Conservation (phyloP, 1,140 invertebrate species). For the Ceratina japonica region DNA sequence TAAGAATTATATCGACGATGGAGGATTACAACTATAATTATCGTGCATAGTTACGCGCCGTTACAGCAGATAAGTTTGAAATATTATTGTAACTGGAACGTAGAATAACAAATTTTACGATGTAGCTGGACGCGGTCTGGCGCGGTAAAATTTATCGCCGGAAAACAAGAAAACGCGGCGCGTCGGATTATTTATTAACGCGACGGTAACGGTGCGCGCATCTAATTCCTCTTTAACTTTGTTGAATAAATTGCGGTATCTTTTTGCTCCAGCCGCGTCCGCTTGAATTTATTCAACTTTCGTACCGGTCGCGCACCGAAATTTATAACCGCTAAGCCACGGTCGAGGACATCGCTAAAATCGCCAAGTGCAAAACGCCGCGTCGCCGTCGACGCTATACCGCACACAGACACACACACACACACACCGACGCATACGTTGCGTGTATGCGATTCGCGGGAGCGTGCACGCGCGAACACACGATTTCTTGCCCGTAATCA, state of each 20-base stretch:
- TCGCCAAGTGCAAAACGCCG: not conserved
- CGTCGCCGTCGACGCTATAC: not conserved
- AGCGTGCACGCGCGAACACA: conserved; percentile 34
- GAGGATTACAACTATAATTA: no score
- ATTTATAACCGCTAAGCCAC: conserved; percentile 14
- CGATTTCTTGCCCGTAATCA: conserved; percentile 57
- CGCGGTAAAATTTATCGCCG: not conserved
- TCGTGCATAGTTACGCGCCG: no score
- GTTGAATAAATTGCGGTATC: not conserved
- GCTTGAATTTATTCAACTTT: conserved; percentile 12
- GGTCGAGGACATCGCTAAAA: conserved; percentile 54
- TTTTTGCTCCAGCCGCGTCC: not conserved
- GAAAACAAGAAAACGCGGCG: not conserved
- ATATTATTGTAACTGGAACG: no score
- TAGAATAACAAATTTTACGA: no score
- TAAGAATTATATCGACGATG: no score
- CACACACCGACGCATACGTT: conserved; percentile 32
- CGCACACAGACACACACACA: no score
- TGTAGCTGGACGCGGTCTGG: no score
- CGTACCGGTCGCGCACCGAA: not conserved
- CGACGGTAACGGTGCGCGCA: no score
- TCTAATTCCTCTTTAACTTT: conserved; percentile 6
- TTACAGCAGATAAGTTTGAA: no score
- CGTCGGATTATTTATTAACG: not conserved
- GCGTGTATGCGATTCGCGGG: conserved; percentile 44